Evolutionary conservation across 2,888 invertebrate species (phyloP), one percentile per base, ranked within the genome.

Genomic region (Formica aserva): DNA sequence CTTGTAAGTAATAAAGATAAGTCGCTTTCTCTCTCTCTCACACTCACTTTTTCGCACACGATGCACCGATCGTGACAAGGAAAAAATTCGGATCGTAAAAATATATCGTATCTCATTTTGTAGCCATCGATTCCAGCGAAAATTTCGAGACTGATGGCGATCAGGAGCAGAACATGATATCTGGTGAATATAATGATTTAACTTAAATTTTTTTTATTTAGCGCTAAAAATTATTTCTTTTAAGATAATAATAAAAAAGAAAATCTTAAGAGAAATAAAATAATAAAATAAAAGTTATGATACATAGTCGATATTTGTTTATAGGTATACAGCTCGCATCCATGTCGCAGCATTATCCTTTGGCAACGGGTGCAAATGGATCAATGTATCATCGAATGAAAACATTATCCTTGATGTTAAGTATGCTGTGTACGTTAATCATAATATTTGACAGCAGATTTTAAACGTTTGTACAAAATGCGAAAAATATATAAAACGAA

Each of bases 1-100:
- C 97, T 95, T 96, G 97, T 97, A 95, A 93, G 94, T 91, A 83
- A 83, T 83, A 60, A 72, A 83, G 55, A 85, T 35, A 60, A 75
- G 48, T 80, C 26, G 11, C 29, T 62, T 13, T 0, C 15, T 22
- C 18, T 55, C 65, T 77, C 32, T 67, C 29, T 52, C 32, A 35
- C 32, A 6, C 32, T 32, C 29, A 18, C 29, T 11, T 38, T 52
- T 52, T 32, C 48, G 45, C 8, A 11, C 26, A 48, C 32, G 3
- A 26, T 11, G 52, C 45, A 13, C 1, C 57, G n/a, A 29, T 76
- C 11, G 18, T 22, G 26, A 65, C 3, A 45, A 32, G 48, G 45
- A 65, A 41, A 18, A 66, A 76, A 66, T 3, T 38, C 13, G 9
- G 13, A 41, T 77, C 29, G n/a, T 77, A n/a, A 77, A 66, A 76